phyloP scores from a whole-genome alignment of 2,113 vertebrate genomes.

The Gymnocephalus cernua region DNA sequence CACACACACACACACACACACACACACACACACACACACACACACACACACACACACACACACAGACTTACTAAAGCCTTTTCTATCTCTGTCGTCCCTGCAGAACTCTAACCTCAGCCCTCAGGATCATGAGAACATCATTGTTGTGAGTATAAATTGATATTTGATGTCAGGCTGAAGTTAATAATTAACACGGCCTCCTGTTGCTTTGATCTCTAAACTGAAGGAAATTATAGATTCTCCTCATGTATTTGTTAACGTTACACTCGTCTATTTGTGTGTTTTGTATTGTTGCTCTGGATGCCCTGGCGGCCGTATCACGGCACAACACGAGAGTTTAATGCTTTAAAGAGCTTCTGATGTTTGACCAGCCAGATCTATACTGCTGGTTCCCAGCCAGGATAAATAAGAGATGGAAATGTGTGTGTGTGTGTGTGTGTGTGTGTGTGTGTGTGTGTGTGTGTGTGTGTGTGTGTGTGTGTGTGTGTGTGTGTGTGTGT shows the following conservation, averaged over 20 bases:
- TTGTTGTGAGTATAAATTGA: constrained; percentile 90
- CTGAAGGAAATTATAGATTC: neutral
- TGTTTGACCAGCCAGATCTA: constrained; percentile 29
- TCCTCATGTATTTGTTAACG: neutral
- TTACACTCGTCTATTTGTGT: neutral
- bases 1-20: neutral
- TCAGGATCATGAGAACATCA: constrained; percentile 99
- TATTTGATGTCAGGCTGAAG: constrained; percentile 1
- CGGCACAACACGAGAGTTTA: neutral
- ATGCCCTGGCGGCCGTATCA: neutral
- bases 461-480: constrained; percentile 36
- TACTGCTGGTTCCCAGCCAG: constrained; percentile 2
- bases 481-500: constrained; percentile 38
- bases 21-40: constrained; percentile 1
- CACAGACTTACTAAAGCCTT: neutral
- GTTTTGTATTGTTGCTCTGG: neutral
- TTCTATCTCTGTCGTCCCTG: neutral
- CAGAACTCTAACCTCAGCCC: constrained; percentile 96
- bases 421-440: constrained; percentile 30
- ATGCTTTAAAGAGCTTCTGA: neutral
- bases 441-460: constrained; percentile 43
- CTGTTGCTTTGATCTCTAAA: constrained; percentile 8
- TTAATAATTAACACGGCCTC: constrained; percentile 10
- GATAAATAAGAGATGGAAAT: constrained; percentile 51
- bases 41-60: neutral